A percentile compares a stretch with the other conserved stretches of the same genome.
These are phyloP conservation scores for Phainopepla nitens DNA, from an alignment of 2,113 vertebrate species.

Conservation along the genomic window DNA sequence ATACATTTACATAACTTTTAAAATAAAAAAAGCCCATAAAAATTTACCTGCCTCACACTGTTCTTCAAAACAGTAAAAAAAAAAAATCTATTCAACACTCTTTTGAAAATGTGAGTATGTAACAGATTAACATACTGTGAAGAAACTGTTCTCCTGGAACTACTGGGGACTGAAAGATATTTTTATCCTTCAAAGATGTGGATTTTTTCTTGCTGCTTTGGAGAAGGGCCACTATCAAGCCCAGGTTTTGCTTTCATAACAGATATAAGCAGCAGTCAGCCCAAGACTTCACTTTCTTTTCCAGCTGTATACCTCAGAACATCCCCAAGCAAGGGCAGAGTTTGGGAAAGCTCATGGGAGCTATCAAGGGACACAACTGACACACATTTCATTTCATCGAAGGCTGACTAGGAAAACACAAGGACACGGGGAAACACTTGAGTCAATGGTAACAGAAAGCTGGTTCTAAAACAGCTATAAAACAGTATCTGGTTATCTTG, in stretches of 20 bases:
- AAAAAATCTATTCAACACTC: neutral
- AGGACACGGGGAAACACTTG: neutral
- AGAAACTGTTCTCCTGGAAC: neutral
- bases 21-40: neutral
- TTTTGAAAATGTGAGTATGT: neutral
- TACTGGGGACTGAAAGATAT: neutral
- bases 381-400: neutral
- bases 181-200: neutral
- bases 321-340: neutral
- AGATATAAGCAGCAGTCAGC: neutral
- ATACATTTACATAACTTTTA: constrained; percentile 9
- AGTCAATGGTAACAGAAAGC: neutral
- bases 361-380: neutral
- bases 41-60: neutral
- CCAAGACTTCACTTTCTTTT: neutral
- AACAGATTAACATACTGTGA: neutral
- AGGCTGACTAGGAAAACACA: neutral
- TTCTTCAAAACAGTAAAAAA: neutral
- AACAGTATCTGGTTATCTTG: neutral
- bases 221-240: neutral
- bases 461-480: neutral
- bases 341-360: neutral
- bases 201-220: neutral
- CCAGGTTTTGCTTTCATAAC: neutral
- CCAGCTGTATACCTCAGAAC: neutral